These are phyloP conservation scores for Misgurnus anguillicaudatus DNA, from an alignment of 2,113 vertebrate genomes.

Conservation along the genomic window DNA sequence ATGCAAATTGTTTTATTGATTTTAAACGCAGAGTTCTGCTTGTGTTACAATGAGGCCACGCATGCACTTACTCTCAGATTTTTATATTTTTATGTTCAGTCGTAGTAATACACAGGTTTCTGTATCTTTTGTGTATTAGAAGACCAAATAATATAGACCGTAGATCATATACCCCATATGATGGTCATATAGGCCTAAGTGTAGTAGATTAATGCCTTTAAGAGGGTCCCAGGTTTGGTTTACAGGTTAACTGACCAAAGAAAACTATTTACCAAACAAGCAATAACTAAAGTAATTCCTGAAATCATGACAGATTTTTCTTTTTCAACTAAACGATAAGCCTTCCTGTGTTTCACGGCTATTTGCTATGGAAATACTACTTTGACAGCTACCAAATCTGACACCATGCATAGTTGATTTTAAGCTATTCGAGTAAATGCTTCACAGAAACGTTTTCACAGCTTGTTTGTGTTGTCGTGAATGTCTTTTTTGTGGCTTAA, in stretches of 20 bases:
- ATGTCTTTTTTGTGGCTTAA: slow-evolving; percentile 28
- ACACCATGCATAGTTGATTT: slow-evolving; percentile 9
- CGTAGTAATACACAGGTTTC: slow-evolving; percentile 40
- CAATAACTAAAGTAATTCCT: background rate
- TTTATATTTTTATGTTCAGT: background rate
- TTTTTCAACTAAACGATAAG: background rate
- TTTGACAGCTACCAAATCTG: background rate
- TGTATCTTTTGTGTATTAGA: background rate
- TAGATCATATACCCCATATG: background rate
- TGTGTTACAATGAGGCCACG: no score
- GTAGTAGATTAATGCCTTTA: background rate
- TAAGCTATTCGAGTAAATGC: slow-evolving; percentile 19
- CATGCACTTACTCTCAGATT: no score
- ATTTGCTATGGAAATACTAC: slow-evolving; percentile 20
- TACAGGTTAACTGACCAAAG: slow-evolving; percentile 10
- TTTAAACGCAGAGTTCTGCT: no score
- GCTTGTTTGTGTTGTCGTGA: background rate
- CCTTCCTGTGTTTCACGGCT: slow-evolving; percentile 9
- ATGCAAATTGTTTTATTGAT: no score
- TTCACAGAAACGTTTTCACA: background rate
- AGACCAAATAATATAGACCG: slow-evolving; percentile 8
- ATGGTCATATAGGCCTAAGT: background rate
- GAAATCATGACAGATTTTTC: background rate
- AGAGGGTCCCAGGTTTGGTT: background rate
- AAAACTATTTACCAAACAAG: background rate